Conservation (phyloP, 2,797 vertebrate genomes). For the Fistularia tabacaria region DNA sequence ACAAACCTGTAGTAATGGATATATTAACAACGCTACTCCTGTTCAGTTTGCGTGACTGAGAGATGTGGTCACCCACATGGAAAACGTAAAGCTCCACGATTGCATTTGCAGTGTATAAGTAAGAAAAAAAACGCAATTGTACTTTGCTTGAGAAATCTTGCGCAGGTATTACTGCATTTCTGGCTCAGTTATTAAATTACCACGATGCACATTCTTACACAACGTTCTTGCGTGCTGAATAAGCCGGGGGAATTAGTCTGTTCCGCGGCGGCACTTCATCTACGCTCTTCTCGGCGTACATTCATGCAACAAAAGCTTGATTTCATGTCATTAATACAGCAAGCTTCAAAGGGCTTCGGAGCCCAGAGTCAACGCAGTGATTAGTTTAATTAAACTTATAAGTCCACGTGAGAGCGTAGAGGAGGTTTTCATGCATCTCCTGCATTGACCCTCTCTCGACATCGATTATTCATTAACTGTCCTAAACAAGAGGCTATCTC, state of each 20-base stretch:
- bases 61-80: constrained; percentile 31
- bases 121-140: constrained; percentile 8
- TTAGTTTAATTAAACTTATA: constrained; percentile 74
- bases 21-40: constrained; percentile 10
- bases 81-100: constrained; percentile 40
- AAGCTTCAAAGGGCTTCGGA: constrained; percentile 64
- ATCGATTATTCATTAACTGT: constrained; percentile 68
- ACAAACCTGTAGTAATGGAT: constrained; percentile 27
- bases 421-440: constrained; percentile 56
- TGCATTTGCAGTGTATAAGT: constrained; percentile 19
- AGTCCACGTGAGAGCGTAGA: constrained; percentile 48
- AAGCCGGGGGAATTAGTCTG: constrained; percentile 36
- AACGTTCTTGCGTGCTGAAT: constrained; percentile 32
- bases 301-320: constrained; percentile 54
- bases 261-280: constrained; percentile 38
- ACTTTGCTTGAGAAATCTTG: constrained; percentile 8
- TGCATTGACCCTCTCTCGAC: constrained; percentile 44
- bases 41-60: constrained; percentile 28
- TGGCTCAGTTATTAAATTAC: constrained; percentile 52
- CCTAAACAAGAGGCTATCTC: constrained; percentile 23
- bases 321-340: constrained; percentile 63
- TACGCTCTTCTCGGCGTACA: constrained; percentile 37
- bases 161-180: constrained; percentile 16
- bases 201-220: constrained; percentile 8
- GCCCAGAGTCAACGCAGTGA: constrained; percentile 59